Evolutionary conservation across 2,113 vertebrate genomes (phyloP), one percentile per base, ranked within the genome.

Genomic region (Ciconia stormi): DNA sequence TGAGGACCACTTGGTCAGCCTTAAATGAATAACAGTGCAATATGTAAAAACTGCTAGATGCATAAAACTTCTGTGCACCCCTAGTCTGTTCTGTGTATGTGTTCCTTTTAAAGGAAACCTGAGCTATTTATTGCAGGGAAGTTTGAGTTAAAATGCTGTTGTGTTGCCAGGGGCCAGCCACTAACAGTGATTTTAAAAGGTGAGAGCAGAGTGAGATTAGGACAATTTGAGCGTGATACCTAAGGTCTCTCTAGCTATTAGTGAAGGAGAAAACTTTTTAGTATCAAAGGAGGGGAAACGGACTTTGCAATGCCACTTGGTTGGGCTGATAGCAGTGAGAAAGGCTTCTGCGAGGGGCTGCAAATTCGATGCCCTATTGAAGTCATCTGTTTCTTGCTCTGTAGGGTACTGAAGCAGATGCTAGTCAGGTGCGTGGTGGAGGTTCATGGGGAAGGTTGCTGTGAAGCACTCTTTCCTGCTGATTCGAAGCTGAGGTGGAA

Each of bases 21-120:
- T 93, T 86, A 94, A 96, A 96, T 92, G 90, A 97, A 95, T 93
- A 97, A 96, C 95, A 96, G 96, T 95, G 92, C 96, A 96, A 95
- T 94, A 96, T 74, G 93, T 95, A 86, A 93, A 96, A 97, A 97
- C 92, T 96, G 93, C 90, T 97, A 97, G 93, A 95, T 97, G 96
- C 85, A 91, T 95, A 93, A 95, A 85, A 89, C 95, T 96, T 81
- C 76, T 70, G 67, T 81, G 81, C 89, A 61, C 87, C 87, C 78
- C 91, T 82, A 85, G 95, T 79, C 88, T 78, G 90, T 78, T 93
- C 80, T 91, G 52, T 97, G 66, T 91, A 95, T 95, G 83, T 53
- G 89, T 53, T 95, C 61, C 78, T 94, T 95, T 95, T 65, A 92
- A 97, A 96, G 94, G 94, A 97, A 97, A 98, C 69, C n/a, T 76